These are phyloP conservation scores for Trichomycterus rosablanca DNA, from an alignment of 2,113 vertebrate species.

Conservation along the genomic window DNA sequence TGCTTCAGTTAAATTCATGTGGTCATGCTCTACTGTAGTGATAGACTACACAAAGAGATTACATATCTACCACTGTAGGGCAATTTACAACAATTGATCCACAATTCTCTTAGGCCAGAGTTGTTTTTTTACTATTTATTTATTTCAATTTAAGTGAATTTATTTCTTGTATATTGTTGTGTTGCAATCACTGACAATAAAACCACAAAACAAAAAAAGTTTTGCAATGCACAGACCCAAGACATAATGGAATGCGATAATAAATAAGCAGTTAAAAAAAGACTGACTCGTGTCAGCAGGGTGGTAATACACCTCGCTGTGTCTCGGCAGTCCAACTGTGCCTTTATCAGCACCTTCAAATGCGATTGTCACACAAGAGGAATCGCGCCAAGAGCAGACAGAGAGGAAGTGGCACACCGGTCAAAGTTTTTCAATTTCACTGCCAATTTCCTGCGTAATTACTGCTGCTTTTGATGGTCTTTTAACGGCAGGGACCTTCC, in stretches of 20 bases:
- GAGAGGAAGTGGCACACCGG: slow-evolving; percentile 54
- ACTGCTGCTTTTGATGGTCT: slow-evolving; percentile 75
- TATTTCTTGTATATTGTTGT: too few relatives aligned
- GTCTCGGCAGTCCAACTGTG: slow-evolving; percentile 29
- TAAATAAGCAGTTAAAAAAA: slow-evolving; percentile 29
- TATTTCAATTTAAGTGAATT: too few relatives aligned
- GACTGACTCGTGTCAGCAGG: slow-evolving; percentile 42
- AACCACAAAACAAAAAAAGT: too few relatives aligned
- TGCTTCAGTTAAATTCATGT: too few relatives aligned
- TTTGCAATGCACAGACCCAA: slow-evolving; percentile 34
- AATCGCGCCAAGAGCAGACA: slow-evolving; percentile 33
- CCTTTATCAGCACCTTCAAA: slow-evolving; percentile 51
- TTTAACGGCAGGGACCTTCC: slow-evolving; percentile 69
- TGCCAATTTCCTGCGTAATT: slow-evolving; percentile 81
- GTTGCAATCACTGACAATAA: too few relatives aligned
- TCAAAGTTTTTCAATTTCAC: slow-evolving; percentile 83
- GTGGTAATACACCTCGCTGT: slow-evolving; percentile 43
- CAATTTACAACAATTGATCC: too few relatives aligned
- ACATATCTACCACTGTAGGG: too few relatives aligned
- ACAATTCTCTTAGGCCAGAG: too few relatives aligned
- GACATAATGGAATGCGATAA: slow-evolving; percentile 33
- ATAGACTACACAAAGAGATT: too few relatives aligned
- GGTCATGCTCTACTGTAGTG: too few relatives aligned
- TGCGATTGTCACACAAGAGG: slow-evolving; percentile 57
- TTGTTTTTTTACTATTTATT: too few relatives aligned